Evolutionary conservation across 64 coral and sea anemone genomes (phyloP).

Genomic region (Porites australiensis): DNA sequence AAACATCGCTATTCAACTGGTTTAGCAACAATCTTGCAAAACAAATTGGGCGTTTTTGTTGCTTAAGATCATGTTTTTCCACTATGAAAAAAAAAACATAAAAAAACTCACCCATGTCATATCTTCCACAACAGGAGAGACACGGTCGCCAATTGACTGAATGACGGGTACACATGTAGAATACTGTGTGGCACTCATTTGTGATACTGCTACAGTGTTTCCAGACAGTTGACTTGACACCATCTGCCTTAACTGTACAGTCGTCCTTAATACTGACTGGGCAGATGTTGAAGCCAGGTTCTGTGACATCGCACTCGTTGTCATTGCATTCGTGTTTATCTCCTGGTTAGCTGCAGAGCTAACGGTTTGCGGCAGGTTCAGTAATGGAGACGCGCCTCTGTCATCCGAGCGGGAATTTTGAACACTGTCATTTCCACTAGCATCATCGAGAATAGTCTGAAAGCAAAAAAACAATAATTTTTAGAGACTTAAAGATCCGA

Average conservation of each 20-base stretch:
- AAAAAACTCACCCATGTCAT: conserved; percentile 36
- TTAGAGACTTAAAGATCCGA: too few relatives aligned
- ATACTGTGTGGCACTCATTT: neutral
- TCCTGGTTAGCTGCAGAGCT: neutral
- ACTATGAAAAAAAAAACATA: too few relatives aligned
- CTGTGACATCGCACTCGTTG: neutral
- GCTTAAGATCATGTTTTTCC: too few relatives aligned
- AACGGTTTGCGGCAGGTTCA: neutral
- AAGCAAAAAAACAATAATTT: neutral
- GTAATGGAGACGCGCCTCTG: neutral
- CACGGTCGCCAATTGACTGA: conserved; percentile 4
- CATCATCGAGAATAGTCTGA: conserved; percentile 56
- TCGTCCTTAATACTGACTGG: neutral
- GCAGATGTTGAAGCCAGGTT: neutral
- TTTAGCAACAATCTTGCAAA: too few relatives aligned
- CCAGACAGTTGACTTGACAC: neutral
- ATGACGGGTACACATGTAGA: neutral
- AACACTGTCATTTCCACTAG: neutral
- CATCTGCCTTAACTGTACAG: conserved; percentile 16
- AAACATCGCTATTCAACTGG: too few relatives aligned
- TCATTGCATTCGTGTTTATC: neutral
- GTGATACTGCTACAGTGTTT: conserved; percentile 6
- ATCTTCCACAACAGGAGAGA: conserved; percentile 11
- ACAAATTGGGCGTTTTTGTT: too few relatives aligned
- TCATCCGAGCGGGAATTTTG: neutral